Evolutionary conservation across 2,113 vertebrate species (phyloP).

Genomic region (Malurus cyaneus): DNA sequence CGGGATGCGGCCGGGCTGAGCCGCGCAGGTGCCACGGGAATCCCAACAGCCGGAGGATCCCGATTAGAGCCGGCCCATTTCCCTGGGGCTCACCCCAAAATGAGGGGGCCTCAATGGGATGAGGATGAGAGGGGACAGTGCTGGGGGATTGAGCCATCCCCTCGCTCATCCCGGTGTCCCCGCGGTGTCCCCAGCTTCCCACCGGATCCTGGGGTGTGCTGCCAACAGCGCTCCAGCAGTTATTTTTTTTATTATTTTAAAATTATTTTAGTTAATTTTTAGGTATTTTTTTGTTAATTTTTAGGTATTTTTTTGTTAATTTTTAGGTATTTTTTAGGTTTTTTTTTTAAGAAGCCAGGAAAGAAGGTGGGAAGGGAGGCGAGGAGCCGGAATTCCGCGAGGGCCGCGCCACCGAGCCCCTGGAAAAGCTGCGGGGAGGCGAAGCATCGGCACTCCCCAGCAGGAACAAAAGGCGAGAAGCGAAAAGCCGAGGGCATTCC

Average conservation of each 20-base stretch:
- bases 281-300: too few species aligned
- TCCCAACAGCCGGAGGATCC: not conserved
- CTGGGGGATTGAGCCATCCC: not conserved
- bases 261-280: too few species aligned
- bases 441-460: not conserved
- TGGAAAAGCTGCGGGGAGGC: not conserved
- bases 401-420: not conserved
- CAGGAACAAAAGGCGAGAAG: not conserved
- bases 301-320: too few species aligned
- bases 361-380: not conserved
- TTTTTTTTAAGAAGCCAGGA: not conserved
- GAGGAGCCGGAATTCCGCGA: rapidly evolving
- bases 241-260: too few species aligned
- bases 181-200: not conserved
- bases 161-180: rapidly evolving
- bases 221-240: not conserved
- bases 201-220: rapidly evolving
- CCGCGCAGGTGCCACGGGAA: not conserved
- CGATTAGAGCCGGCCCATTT: rapidly evolving
- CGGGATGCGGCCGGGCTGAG: not conserved
- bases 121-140: rapidly evolving
- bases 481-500: not conserved
- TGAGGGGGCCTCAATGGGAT: rapidly evolving
- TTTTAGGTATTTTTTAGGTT: not conserved
- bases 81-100: not conserved